Evolutionary conservation across 2,113 vertebrate genomes (phyloP).

Genomic region (Onychostoma macrolepis): DNA sequence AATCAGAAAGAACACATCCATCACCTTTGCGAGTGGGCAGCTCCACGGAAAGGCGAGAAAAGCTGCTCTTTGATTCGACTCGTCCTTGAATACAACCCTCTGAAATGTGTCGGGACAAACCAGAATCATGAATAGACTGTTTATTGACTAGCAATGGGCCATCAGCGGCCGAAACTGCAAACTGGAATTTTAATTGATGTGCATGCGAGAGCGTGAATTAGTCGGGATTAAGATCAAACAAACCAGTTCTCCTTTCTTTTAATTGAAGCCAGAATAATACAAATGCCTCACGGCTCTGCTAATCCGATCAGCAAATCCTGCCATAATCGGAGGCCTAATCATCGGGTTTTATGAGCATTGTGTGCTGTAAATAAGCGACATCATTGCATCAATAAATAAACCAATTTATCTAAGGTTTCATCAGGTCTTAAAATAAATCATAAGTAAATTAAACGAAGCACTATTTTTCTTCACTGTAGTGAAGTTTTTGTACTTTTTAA

Average conservation of each 20-base stretch:
- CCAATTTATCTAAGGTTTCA: neutral
- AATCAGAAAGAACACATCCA: constrained; percentile 34
- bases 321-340: constrained; percentile 28
- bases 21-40: neutral
- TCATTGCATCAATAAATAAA: constrained; percentile 2
- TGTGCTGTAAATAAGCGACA: neutral
- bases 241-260: constrained; percentile 34
- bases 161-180: constrained; percentile 28
- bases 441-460: neutral
- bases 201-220: constrained; percentile 16
- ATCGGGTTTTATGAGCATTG: neutral
- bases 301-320: constrained; percentile 45
- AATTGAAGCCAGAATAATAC: constrained; percentile 2
- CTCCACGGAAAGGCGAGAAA: constrained; percentile 21
- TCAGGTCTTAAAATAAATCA: neutral
- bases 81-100: neutral
- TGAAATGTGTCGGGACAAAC: constrained; percentile 8
- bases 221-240: constrained; percentile 42
- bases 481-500: neutral
- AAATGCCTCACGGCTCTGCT: neutral
- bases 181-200: constrained; percentile 34
- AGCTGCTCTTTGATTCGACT: constrained; percentile 5
- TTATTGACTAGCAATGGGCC: constrained; percentile 18
- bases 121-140: neutral
- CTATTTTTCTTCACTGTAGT: neutral